phyloP scores from a whole-genome alignment of 2,797 vertebrate species.

The Emydoidea blandingii region DNA sequence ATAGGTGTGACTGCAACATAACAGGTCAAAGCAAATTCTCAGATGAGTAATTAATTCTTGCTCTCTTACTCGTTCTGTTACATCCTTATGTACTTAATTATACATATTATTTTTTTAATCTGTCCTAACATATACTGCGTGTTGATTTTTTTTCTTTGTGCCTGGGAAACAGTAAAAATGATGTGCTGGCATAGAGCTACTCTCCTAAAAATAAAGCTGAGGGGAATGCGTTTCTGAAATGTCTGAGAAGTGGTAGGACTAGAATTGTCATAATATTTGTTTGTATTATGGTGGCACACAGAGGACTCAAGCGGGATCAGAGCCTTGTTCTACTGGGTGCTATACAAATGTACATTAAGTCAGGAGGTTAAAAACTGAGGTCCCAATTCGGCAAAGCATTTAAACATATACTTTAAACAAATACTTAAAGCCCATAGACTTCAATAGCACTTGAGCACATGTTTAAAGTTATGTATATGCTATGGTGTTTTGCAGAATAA shows the following conservation, averaged over 20 bases:
- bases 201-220: conserved; percentile 47
- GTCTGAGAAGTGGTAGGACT: conserved; percentile 1
- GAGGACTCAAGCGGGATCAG: neutral
- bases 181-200: neutral
- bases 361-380: neutral
- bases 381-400: neutral
- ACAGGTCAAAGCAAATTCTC: conserved; percentile 59
- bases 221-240: neutral
- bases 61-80: conserved; percentile 54
- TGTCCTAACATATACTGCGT: conserved; percentile 58
- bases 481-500: neutral
- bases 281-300: neutral
- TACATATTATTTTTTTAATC: conserved; percentile 54
- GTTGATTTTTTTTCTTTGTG: conserved; percentile 32
- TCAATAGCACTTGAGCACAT: neutral
- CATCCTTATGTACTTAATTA: conserved; percentile 68
- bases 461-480: fast-evolving
- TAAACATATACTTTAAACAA: neutral
- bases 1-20: conserved; percentile 55
- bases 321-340: neutral
- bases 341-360: neutral
- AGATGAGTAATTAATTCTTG: conserved; percentile 60
- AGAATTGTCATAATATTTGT: neutral
- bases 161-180: conserved; percentile 30
- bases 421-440: neutral